Percentiles rank a stretch among this genome's conserved stretches.
These are phyloP conservation scores for Vireo griseus DNA, from an alignment of 2,797 vertebrate genomes.

Conservation along the genomic window DNA sequence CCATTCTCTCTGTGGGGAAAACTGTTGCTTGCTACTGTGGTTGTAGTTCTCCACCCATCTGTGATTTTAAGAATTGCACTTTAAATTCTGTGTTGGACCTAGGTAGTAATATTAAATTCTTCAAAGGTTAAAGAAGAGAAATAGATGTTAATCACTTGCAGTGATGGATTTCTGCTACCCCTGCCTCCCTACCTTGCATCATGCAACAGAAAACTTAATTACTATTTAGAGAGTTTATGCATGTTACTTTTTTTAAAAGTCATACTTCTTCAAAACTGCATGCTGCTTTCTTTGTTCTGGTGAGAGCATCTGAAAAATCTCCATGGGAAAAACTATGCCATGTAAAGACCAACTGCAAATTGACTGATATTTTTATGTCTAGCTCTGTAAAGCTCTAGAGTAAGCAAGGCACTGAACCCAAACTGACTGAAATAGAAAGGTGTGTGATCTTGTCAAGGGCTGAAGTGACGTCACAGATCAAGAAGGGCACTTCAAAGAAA, in stretches of 20 bases:
- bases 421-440: not conserved
- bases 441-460: not conserved
- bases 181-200: accelerated
- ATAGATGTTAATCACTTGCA: not conserved
- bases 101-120: not conserved
- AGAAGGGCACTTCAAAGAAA: not conserved
- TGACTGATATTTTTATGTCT: not conserved
- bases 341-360: not conserved
- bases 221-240: not conserved
- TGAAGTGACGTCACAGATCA: not conserved
- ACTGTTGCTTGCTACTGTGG: constrained; percentile 58
- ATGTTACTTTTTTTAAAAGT: not conserved
- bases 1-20: not conserved
- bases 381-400: not conserved
- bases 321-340: not conserved
- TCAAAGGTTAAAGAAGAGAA: not conserved
- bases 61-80: constrained; percentile 73
- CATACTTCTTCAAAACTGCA: not conserved
- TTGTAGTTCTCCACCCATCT: constrained; percentile 78
- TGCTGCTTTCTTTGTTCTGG: not conserved
- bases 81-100: not conserved
- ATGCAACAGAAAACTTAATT: not conserved
- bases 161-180: not conserved
- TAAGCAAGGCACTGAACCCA: not conserved
- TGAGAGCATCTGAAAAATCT: not conserved